Conservation (phyloP, 1,140 invertebrate genomes). For the Lordiphosa mommai region DNA sequence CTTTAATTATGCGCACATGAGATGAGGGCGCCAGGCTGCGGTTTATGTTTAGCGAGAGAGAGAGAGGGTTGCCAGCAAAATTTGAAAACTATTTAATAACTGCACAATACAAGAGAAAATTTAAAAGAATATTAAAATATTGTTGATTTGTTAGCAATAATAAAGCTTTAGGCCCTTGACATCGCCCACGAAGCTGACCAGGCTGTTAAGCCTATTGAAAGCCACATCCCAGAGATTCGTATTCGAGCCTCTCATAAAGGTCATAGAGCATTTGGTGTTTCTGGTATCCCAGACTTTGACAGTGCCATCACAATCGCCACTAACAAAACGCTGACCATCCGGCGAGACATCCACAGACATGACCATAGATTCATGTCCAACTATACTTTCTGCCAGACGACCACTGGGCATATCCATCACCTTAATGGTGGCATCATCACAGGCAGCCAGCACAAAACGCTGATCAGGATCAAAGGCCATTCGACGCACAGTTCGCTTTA, state of each 20-base stretch:
- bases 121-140: neutral
- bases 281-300: conserved; percentile 19
- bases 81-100: neutral
- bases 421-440: conserved; percentile 29
- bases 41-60: no score
- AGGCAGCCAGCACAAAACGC: neutral
- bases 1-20: conserved; percentile 50
- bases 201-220: conserved; percentile 16
- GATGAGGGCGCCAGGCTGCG: no score
- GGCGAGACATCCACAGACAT: conserved; percentile 15
- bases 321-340: conserved; percentile 6
- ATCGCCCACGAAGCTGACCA: conserved; percentile 20
- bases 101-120: neutral
- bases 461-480: neutral
- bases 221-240: conserved; percentile 25
- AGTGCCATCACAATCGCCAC: conserved; percentile 16
- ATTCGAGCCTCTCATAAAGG: neutral
- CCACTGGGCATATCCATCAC: conserved; percentile 10
- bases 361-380: conserved; percentile 3
- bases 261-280: conserved; percentile 1
- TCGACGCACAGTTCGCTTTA: conserved; percentile 1
- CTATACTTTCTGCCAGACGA: neutral
- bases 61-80: neutral
- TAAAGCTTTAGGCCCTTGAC: conserved; percentile 19
- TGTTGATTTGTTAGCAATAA: conserved; percentile 10